Conservation (phyloP, 2,888 invertebrate species). For the Notodonta dromedarius region DNA sequence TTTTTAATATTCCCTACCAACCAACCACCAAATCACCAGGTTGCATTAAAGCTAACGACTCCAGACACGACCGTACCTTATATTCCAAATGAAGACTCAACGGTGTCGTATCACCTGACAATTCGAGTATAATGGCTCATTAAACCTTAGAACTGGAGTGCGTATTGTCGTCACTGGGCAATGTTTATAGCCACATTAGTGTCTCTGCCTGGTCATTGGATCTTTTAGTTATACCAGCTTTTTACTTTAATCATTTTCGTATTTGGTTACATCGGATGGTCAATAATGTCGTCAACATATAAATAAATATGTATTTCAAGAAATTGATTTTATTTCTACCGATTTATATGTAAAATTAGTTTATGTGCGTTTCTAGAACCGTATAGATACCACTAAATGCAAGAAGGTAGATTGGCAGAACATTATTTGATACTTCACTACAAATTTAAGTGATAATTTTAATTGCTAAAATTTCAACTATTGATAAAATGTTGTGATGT, state of each 20-base stretch:
- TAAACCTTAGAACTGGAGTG: constrained; percentile 63
- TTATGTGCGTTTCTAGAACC: no score
- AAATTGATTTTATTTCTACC: no score
- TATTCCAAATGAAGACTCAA: constrained; percentile 43
- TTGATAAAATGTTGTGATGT: no score
- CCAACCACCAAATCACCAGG: constrained; percentile 4
- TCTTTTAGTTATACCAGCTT: constrained; percentile 30
- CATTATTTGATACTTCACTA: no score
- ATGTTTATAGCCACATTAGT: constrained; percentile 45
- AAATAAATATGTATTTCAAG: neutral
- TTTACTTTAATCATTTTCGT: constrained; percentile 3
- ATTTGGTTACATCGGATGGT: neutral
- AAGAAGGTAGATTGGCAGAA: no score
- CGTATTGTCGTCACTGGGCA: constrained; percentile 43
- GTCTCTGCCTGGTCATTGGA: constrained; percentile 29
- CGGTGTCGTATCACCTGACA: constrained; percentile 59
- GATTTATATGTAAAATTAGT: no score
- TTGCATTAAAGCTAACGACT: constrained; percentile 5
- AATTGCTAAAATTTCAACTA: no score
- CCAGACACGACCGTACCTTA: constrained; percentile 24
- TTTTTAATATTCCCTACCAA: neutral
- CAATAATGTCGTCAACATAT: neutral
- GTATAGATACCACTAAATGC: no score
- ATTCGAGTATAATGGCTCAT: constrained; percentile 69
- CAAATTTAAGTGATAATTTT: no score